Base-by-base conservation (phyloP, 1,140 invertebrate genomes). In the Listronotus bonariensis region DNA sequence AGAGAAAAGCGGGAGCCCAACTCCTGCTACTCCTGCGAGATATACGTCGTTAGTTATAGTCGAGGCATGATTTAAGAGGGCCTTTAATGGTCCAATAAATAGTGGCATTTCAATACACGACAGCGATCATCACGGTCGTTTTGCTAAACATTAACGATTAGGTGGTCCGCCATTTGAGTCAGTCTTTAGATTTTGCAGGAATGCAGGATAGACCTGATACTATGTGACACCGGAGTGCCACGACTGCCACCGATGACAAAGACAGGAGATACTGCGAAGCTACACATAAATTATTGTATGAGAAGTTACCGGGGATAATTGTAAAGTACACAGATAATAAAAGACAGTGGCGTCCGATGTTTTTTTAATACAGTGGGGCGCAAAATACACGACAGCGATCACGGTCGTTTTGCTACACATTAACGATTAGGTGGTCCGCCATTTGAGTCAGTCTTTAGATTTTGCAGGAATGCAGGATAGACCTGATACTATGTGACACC, bases 71-170 rank as follows among this genome's bases (percentile, higher is more conserved):
- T 76, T 76, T 76, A 76, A 74, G 69, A 69, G 70, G 69, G 68
- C 72, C 74, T 75, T 51, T 76, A 76, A 76, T 76, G 75, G 75
- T 72, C 71, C 75, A 74, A 76, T 76, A 76, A 76, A 76, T 76
- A 76, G 70, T 68, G 65, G 71, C 72, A 74, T 75, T 76, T 76
- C 75, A 76, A 76, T 76, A 76, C 75, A 70, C 70, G 70, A 74
- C 75, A 73, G 74, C 73, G 73, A 75, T 76, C 75, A 75, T 76
- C 75, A 76, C 71, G 71, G 72, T 67, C 51, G 67, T 61, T 61
- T 60, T 51, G 57, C 59, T 61, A 61, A 53, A 61, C 59, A 61
- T 64, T 52, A 52, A 60, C 57, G 57, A 45, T 51, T 49, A 49
- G 59, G 59, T 61, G 59, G 59, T 53, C 59, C 49, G 49, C 59